Evolutionary conservation across 2,113 vertebrate species (phyloP).

Genomic region (Corythornis madagascariensis): DNA sequence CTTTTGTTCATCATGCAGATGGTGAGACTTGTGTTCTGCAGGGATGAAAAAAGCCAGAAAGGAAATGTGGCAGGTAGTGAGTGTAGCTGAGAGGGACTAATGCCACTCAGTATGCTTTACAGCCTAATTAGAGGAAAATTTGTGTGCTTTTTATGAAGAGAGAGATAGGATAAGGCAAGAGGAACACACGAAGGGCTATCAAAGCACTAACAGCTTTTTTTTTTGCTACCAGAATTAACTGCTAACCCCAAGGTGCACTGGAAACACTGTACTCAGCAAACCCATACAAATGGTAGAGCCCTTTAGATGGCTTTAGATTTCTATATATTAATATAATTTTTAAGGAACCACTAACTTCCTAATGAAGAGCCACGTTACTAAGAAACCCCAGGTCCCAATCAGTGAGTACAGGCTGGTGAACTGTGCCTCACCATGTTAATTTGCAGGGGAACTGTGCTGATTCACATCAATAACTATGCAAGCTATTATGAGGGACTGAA

Average conservation of each 20-base stretch:
- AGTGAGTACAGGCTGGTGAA: background rate
- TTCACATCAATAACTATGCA: slow-evolving; percentile 22
- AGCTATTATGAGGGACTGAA: background rate
- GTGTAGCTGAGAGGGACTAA: slow-evolving; percentile 57
- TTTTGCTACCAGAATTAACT: slow-evolving; percentile 67
- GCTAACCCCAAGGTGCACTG: slow-evolving; percentile 32
- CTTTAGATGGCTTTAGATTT: slow-evolving; percentile 32
- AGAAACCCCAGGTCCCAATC: slow-evolving; percentile 26
- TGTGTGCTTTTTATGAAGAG: slow-evolving; percentile 68
- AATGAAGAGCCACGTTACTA: slow-evolving; percentile 21
- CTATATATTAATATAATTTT: slow-evolving; percentile 24
- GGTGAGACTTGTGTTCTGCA: background rate
- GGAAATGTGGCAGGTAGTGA: slow-evolving; percentile 53
- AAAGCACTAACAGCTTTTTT: slow-evolving; percentile 58
- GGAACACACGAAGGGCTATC: slow-evolving; percentile 39
- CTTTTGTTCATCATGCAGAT: slow-evolving; percentile 15
- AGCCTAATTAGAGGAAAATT: slow-evolving; percentile 77
- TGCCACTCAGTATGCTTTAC: slow-evolving; percentile 58
- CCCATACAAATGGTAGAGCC: slow-evolving; percentile 53
- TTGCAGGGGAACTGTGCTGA: background rate
- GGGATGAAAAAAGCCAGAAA: slow-evolving; percentile 43
- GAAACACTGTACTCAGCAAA: slow-evolving; percentile 62
- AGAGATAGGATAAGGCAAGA: slow-evolving; percentile 42
- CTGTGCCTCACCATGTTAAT: background rate
- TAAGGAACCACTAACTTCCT: slow-evolving; percentile 38